Percentiles rank a stretch among this genome's conserved stretches.
phyloP scores from a whole-genome alignment of 2,113 vertebrate genomes.

The Lathamus discolor region DNA sequence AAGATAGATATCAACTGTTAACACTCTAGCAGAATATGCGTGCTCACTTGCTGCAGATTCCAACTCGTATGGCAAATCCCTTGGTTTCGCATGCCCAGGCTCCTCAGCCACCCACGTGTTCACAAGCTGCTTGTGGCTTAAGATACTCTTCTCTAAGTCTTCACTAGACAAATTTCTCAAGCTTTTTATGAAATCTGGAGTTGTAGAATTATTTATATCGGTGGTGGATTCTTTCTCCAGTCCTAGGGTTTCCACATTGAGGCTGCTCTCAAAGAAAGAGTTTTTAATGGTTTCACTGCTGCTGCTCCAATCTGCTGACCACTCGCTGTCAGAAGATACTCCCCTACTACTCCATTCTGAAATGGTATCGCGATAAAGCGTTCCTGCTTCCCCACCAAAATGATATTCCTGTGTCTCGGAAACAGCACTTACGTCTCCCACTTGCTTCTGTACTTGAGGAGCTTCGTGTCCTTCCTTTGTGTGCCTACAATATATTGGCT shows the following conservation, averaged over 20 bases:
- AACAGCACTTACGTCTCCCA: background rate
- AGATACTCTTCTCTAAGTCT: constrained; percentile 60
- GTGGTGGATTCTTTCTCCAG: constrained; percentile 45
- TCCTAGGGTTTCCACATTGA: constrained; percentile 55
- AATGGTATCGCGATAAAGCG: background rate
- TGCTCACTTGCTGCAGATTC: constrained; percentile 10
- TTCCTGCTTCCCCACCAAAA: constrained; percentile 35
- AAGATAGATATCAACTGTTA: constrained; percentile 80
- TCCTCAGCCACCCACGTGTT: constrained; percentile 44
- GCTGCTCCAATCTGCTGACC: constrained; percentile 47
- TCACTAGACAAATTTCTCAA: constrained; percentile 60
- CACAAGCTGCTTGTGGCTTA: constrained; percentile 67
- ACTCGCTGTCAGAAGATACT: constrained; percentile 46
- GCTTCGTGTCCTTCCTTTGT: constrained; percentile 19
- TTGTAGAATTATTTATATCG: constrained; percentile 63
- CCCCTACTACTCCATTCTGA: constrained; percentile 63
- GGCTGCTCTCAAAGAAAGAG: constrained; percentile 49
- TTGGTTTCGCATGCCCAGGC: constrained; percentile 22
- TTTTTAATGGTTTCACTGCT: constrained; percentile 62
- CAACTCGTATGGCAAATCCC: background rate
- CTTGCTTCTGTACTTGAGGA: constrained; percentile 8
- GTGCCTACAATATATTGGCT: constrained; percentile 3
- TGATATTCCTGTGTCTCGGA: constrained; percentile 32
- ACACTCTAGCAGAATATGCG: constrained; percentile 55
- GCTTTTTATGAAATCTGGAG: constrained; percentile 66